phyloP scores from a whole-genome alignment of 1,140 invertebrate species.

The Eriocheir sinensis region DNA sequence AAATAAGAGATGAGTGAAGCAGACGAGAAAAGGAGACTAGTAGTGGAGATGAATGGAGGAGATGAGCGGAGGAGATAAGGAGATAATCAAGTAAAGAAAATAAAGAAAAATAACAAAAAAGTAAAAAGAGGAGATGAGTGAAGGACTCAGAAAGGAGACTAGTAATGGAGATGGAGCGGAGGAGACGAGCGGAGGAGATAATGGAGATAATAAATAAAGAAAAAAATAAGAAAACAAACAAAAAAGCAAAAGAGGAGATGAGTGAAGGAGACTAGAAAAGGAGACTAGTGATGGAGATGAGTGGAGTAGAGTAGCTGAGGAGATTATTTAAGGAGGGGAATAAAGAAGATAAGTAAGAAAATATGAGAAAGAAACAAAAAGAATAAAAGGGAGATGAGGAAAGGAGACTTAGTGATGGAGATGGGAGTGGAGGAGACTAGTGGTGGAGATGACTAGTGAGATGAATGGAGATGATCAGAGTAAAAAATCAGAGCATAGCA shows the following conservation, averaged over 20 bases:
- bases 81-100: no score
- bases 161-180: background rate
- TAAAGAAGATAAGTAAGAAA: no score
- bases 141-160: background rate
- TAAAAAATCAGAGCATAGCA: background rate
- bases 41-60: background rate
- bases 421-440: no score
- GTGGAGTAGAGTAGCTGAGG: no score
- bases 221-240: background rate
- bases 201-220: background rate
- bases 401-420: no score
- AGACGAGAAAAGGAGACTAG: background rate
- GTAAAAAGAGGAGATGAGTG: no score
- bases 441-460: no score
- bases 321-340: no score
- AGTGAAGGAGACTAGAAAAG: background rate
- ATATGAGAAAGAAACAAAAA: no score
- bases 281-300: background rate
- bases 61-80: background rate
- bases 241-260: background rate
- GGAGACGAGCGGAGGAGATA: background rate
- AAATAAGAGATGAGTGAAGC: no score
- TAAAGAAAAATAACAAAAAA: background rate
- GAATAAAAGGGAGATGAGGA: background rate
- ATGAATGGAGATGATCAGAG: no score